Evolutionary conservation across 2,113 vertebrate genomes (phyloP), one percentile per base, ranked within the genome.

Genomic region (Oriolus oriolus): DNA sequence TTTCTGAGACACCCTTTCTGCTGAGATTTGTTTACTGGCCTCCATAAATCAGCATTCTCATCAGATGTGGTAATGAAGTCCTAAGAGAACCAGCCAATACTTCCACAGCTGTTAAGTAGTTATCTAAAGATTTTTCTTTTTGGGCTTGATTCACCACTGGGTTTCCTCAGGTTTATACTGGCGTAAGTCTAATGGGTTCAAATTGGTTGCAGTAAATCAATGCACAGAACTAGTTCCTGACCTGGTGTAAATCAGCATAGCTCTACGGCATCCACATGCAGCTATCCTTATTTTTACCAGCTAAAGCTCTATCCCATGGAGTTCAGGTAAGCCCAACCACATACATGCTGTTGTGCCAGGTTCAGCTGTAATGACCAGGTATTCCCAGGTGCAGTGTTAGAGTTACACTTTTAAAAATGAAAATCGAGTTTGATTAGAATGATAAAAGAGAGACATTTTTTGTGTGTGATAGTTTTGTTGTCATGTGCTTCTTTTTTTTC

Each of bases 41-140:
- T 94, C 33, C 53, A 83, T 95, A 97, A 97, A 97, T 94, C 93
- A 93, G 21, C 74, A 91, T 96, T 97, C 93, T 91, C n/a, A 47
- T 93, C 53, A 89, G 78, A 91, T 93, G 93, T 69, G 30, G 87
- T 96, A 96, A 96, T 87, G 84, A 96, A 91, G 53, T 79, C 78
- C 74, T 87, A 56, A 0, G 2, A 91, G 50, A 91, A 49, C 5
- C 31, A 91, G 78, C 41, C 87, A 82, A 50, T 93, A 87, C 79
- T 95, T 95, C 53, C 45, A 79, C 65, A 69, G 61, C 47, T 20
- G 1, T 79, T 79, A 94, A 89, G 77, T 50, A 95, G 69, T 68
- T 94, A 93, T 88, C 66, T 83, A 92, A 96, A 94, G 85, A 92
- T 88, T 85, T 80, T 95, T 91, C 74, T 76, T 91, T 68, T 69